Percentiles rank a stretch among this genome's conserved stretches.
These are phyloP conservation scores for Phrixothrix hirtus DNA, from an alignment of 2,888 invertebrate genomes.

Conservation along the genomic window DNA sequence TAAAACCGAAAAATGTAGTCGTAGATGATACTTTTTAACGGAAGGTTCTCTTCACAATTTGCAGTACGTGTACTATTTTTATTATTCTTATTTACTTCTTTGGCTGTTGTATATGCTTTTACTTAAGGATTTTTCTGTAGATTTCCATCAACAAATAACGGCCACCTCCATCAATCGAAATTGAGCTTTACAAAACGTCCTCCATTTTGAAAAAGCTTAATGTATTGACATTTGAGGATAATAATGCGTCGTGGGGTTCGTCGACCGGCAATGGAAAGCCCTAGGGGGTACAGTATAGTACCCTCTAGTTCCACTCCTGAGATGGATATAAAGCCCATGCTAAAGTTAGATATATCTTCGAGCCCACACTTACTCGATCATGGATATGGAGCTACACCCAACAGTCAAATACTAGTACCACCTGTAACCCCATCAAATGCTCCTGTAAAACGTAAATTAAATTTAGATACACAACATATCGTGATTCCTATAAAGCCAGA, in stretches of 20 bases:
- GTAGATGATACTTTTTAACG: no score
- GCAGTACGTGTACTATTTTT: slow-evolving; percentile 3
- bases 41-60: no score
- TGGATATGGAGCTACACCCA: slow-evolving; percentile 83
- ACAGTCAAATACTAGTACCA: slow-evolving; percentile 69
- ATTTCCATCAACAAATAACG: slow-evolving; percentile 7
- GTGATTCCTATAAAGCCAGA: slow-evolving; percentile 67
- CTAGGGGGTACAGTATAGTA: slow-evolving; percentile 59
- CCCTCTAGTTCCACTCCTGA: slow-evolving; percentile 57
- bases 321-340: slow-evolving; percentile 59
- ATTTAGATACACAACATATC: slow-evolving; percentile 62
- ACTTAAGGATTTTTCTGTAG: slow-evolving; percentile 2
- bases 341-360: slow-evolving; percentile 61
- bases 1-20: no score
- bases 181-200: slow-evolving; percentile 26
- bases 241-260: slow-evolving; percentile 61
- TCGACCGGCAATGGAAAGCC: slow-evolving; percentile 45
- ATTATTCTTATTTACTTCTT: not conserved
- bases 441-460: slow-evolving; percentile 80
- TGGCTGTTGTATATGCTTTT: not conserved
- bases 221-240: slow-evolving; percentile 30
- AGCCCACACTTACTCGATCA: slow-evolving; percentile 84
- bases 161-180: no score
- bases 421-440: slow-evolving; percentile 44
- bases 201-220: slow-evolving; percentile 32